Evolutionary conservation across 2,888 invertebrate genomes (phyloP), one percentile per base, ranked within the genome.

Genomic region (Tachystola acroxantha): DNA sequence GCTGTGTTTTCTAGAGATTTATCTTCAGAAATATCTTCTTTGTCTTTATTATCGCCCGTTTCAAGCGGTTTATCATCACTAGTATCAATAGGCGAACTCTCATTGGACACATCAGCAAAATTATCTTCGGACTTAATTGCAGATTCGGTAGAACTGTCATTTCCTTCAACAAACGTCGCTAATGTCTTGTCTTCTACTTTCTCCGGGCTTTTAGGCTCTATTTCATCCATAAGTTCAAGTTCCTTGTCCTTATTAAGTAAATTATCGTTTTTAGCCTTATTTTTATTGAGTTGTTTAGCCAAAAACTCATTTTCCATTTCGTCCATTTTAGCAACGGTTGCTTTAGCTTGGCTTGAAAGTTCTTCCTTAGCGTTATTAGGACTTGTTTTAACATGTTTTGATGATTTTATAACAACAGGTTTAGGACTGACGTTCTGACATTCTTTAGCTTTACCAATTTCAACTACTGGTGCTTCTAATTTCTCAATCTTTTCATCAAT

Each of bases 371-470:
- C 45, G 22, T 33, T 57, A 45, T 68, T 53, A 35, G 41, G 32
- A 16, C 39, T 44, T 24, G 32, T 30, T 46, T 58, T 53, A 16
- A 41, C 36, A 28, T 61, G 60, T 65, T 75, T 84, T 1, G 69
- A 57, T 6, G 76, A 72, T 47, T 81, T 84, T 7, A 84, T 58
- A n/a, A 84, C 57, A 9, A 85, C 82, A 40, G 60, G 72, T 49
- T 76, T 79, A 9, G 87, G 85, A 36, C 55, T 48, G 19, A 53
- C 60, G 41, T 76, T 82, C 14, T 65, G 58, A 41, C 52, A 64
- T 62, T 84, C 81, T 43, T 77, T 78, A 29, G 81, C 86, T 60
- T 72, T 81, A 0, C 84, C 86, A 35, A 80, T 54, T 60, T 85
- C 86, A 14, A 87, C 64, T 13, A 47, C 27, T 14, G 50, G 45